Evolutionary conservation across 64 coral and sea anemone genomes (phyloP).

Genomic region (Montipora cactus): DNA sequence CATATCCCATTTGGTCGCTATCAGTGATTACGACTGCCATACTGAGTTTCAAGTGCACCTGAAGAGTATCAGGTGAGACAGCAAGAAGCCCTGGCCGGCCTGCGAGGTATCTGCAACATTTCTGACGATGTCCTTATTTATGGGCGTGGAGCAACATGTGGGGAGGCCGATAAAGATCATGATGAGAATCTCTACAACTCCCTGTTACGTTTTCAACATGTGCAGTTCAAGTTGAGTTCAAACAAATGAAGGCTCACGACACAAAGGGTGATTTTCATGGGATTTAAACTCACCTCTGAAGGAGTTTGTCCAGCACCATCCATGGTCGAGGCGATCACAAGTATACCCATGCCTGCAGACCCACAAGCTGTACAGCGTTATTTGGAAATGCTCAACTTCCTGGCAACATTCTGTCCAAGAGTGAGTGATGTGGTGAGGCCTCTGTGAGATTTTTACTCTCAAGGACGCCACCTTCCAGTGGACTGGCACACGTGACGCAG

Average conservation of each 20-base stretch:
- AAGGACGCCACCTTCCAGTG: not conserved
- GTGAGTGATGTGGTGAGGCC: conserved; percentile 6
- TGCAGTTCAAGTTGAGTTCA: conserved; percentile 53
- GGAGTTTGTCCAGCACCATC: conserved; percentile 51
- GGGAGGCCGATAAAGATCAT: not conserved
- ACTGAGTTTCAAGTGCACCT: not conserved
- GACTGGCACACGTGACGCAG: no score
- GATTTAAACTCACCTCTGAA: conserved; percentile 33
- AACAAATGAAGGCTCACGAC: conserved; percentile 22
- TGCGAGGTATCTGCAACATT: not conserved
- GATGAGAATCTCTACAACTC: conserved; percentile 1
- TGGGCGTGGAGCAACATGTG: not conserved
- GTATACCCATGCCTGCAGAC: conserved; percentile 30
- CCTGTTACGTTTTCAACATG: conserved; percentile 5
- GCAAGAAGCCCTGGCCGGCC: conserved; percentile 7
- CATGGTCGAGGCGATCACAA: conserved; percentile 61
- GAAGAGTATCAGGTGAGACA: not conserved
- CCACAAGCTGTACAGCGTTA: conserved; percentile 27
- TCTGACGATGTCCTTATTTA: not conserved
- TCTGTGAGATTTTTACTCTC: not conserved
- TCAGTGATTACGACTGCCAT: not conserved
- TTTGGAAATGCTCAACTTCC: conserved; percentile 54
- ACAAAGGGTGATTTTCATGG: conserved; percentile 16
- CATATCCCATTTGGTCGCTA: not conserved
- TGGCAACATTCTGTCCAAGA: conserved; percentile 32